phyloP scores from a whole-genome alignment of 1,140 invertebrate genomes.

The Bombus turneri region DNA sequence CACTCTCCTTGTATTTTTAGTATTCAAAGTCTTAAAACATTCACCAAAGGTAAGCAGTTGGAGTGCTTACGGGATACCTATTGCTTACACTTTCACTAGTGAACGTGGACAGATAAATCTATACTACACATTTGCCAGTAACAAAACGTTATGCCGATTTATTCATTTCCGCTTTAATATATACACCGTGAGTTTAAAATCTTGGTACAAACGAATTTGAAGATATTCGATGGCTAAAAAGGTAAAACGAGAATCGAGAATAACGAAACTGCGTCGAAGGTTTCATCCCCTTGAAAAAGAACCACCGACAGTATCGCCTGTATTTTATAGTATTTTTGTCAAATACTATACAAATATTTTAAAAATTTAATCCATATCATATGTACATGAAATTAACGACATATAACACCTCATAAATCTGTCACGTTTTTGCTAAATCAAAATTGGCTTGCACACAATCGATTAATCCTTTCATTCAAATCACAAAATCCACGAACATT shows the following conservation, averaged over 20 bases:
- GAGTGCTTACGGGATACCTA: not conserved
- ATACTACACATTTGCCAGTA: not conserved
- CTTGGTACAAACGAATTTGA: too few species aligned
- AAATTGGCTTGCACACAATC: too few species aligned
- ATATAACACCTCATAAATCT: too few species aligned
- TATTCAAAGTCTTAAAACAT: too few species aligned
- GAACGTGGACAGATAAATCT: not conserved
- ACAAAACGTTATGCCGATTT: not conserved
- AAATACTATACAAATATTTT: not conserved
- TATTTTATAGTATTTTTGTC: not conserved
- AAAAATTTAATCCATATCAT: not conserved
- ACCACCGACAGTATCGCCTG: too few species aligned
- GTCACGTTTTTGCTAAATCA: too few species aligned
- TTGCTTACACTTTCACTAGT: not conserved
- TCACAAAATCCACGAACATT: not conserved
- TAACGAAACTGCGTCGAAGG: not conserved
- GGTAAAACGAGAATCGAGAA: not conserved
- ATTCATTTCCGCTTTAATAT: not conserved
- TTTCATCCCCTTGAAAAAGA: too few species aligned
- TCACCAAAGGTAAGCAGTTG: not conserved
- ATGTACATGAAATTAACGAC: not conserved
- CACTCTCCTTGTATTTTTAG: too few species aligned
- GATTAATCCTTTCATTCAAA: not conserved
- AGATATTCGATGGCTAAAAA: not conserved
- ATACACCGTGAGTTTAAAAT: not conserved